These are phyloP conservation scores for Heteromyza rotundicornis DNA, from an alignment of 2,888 invertebrate species.

Conservation along the genomic window DNA sequence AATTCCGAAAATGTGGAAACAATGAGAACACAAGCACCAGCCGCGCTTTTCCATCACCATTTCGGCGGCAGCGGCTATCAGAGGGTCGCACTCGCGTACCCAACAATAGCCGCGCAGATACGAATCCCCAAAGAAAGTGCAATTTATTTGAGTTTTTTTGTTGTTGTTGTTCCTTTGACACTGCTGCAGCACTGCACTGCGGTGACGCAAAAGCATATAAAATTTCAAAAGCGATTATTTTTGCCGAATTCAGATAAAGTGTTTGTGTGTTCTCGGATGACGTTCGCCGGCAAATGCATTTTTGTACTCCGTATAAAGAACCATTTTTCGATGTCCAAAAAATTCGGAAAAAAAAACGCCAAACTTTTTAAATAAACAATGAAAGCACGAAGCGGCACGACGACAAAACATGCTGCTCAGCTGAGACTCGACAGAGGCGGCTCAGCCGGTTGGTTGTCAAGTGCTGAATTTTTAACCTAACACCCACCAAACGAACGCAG, in stretches of 20 bases:
- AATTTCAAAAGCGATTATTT: not conserved
- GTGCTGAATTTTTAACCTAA: too few relatives aligned
- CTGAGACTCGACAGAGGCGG: not conserved
- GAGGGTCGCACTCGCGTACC: not conserved
- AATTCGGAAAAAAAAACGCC: too few relatives aligned
- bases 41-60: conserved; percentile 41
- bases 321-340: too few relatives aligned
- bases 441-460: not conserved
- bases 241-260: not conserved
- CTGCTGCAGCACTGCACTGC: too few relatives aligned
- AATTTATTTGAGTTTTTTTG: not conserved
- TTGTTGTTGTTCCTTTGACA: too few relatives aligned
- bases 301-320: not conserved
- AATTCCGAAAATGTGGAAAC: conserved; percentile 47
- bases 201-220: too few relatives aligned
- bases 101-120: not conserved
- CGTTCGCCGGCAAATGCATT: not conserved
- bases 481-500: too few relatives aligned
- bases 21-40: conserved; percentile 29
- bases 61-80: not conserved
- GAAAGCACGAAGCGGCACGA: not conserved
- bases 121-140: not conserved
- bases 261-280: not conserved
- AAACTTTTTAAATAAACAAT: not conserved
- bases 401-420: not conserved